Evolutionary conservation across 2,113 vertebrate genomes (phyloP).

Genomic region (Chlamydotis undulata): DNA sequence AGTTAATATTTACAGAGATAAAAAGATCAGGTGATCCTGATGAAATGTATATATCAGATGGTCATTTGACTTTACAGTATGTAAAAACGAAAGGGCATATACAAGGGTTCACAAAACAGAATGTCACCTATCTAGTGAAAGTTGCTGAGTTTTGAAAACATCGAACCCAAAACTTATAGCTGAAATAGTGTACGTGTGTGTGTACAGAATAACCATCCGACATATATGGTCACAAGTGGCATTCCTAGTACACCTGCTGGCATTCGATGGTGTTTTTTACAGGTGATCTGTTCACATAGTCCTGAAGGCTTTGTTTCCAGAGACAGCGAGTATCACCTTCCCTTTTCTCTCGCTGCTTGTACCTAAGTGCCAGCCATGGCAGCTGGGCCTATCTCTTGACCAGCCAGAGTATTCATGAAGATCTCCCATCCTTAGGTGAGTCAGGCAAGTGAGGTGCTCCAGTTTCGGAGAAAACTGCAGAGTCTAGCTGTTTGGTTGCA

Average conservation of each 20-base stretch:
- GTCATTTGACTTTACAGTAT: background rate
- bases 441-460: rapidly evolving
- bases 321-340: background rate
- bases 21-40: background rate
- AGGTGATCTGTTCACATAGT: background rate
- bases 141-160: background rate
- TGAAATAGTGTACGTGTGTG: background rate
- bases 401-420: background rate
- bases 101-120: background rate
- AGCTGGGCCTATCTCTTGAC: background rate
- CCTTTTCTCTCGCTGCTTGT: rapidly evolving
- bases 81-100: background rate
- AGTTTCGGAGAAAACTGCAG: background rate
- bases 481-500: background rate
- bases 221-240: background rate
- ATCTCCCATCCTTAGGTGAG: background rate
- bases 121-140: background rate
- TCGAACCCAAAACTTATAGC: background rate
- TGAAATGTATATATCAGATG: background rate
- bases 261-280: background rate
- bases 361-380: background rate
- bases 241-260: background rate
- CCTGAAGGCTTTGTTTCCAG: background rate
- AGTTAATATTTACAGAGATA: background rate
- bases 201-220: background rate